Conservation (phyloP, 37 sponge, comb jelly and placozoan species). For the Ianthella basta region DNA sequence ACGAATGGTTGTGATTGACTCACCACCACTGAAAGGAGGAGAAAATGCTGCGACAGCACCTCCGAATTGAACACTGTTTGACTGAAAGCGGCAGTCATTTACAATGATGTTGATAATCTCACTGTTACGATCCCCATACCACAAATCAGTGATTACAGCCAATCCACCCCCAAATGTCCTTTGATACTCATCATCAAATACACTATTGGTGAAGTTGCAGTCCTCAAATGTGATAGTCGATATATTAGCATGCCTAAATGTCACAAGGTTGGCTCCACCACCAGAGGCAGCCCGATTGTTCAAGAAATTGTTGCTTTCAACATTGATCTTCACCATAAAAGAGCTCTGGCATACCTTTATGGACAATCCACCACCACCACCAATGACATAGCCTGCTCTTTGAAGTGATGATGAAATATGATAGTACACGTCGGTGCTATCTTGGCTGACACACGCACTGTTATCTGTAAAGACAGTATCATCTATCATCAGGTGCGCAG, state of each 20-base stretch:
- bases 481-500: too few relatives aligned
- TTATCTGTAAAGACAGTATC: neutral
- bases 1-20: neutral
- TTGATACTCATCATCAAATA: neutral
- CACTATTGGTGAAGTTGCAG: constrained; percentile 39
- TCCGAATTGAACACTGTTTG: neutral
- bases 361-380: constrained; percentile 66
- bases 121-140: neutral
- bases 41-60: neutral
- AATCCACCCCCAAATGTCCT: neutral
- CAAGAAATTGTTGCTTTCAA: constrained; percentile 21
- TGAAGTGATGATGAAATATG: neutral
- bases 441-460: neutral
- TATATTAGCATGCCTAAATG: neutral
- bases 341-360: constrained; percentile 23
- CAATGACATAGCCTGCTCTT: constrained; percentile 9
- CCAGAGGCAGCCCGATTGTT: constrained; percentile 53
- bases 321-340: constrained; percentile 35
- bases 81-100: neutral
- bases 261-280: constrained; percentile 37
- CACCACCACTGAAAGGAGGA: neutral
- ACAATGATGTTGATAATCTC: neutral
- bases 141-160: neutral
- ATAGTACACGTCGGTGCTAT: neutral
- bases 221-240: constrained; percentile 25